Evolutionary conservation across 2,797 vertebrate genomes (phyloP).

Genomic region (Lindbergichthys nudifrons): DNA sequence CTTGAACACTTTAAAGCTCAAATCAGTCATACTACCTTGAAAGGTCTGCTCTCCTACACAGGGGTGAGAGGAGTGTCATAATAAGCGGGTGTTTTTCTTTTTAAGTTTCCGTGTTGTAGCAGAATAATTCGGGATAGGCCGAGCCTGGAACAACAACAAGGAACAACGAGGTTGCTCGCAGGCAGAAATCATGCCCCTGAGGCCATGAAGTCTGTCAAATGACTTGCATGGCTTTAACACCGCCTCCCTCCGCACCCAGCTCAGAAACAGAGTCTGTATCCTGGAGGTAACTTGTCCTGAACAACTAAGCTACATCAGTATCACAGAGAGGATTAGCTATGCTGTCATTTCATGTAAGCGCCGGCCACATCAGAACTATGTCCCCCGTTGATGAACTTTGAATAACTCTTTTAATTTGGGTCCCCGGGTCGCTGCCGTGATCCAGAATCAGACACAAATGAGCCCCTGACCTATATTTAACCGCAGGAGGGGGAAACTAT

Average conservation of each 20-base stretch:
- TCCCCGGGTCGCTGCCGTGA: conserved; percentile 46
- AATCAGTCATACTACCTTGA: conserved; percentile 30
- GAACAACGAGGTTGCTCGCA: conserved; percentile 22
- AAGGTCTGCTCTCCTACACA: conserved; percentile 32
- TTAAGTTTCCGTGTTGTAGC: conserved; percentile 30
- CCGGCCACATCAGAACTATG: conserved; percentile 55
- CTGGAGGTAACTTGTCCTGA: conserved; percentile 44
- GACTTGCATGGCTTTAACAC: conserved; percentile 50
- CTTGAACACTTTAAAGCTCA: conserved; percentile 16
- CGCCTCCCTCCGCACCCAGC: conserved; percentile 46
- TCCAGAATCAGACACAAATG: conserved; percentile 46
- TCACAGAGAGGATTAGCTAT: conserved; percentile 62
- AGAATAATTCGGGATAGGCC: conserved; percentile 13
- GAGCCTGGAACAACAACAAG: conserved; percentile 42
- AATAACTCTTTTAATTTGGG: conserved; percentile 64
- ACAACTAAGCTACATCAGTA: conserved; percentile 24
- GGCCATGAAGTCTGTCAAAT: conserved; percentile 64
- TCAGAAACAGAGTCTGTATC: conserved; percentile 29
- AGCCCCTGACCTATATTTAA: conserved; percentile 39
- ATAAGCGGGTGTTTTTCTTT: conserved; percentile 29
- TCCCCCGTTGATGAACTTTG: conserved; percentile 66
- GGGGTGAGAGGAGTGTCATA: conserved; percentile 42
- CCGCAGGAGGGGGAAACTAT: conserved; percentile 25
- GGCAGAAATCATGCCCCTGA: conserved; percentile 55
- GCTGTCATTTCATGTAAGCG: conserved; percentile 72